Evolutionary conservation across 2,888 invertebrate species (phyloP).

Genomic region (Parnassius glacialis): DNA sequence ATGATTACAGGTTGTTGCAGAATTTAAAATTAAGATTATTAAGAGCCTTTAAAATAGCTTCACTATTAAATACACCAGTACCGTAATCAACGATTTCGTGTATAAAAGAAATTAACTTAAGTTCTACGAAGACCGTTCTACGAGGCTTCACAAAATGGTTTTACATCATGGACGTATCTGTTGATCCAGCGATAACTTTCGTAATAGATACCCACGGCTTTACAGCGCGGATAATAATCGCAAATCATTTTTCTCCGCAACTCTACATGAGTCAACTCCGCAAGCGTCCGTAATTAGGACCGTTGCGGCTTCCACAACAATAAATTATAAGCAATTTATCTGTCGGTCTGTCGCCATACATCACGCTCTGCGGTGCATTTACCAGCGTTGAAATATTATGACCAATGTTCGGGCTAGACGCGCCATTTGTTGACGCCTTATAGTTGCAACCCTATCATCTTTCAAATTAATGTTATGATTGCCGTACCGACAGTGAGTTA

Average conservation of each 20-base stretch:
- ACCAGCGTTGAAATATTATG: slow-evolving; percentile 72
- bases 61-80: no score
- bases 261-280: slow-evolving; percentile 44
- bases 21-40: no score
- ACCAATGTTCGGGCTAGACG: slow-evolving; percentile 51
- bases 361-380: slow-evolving; percentile 63
- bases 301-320: slow-evolving; percentile 64
- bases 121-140: not conserved
- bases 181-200: slow-evolving; percentile 18
- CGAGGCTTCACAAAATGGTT: not conserved
- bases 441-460: slow-evolving; percentile 31
- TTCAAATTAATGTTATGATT: slow-evolving; percentile 31
- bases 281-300: slow-evolving; percentile 65
- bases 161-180: slow-evolving; percentile 1
- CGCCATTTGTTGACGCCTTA: slow-evolving; percentile 51
- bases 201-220: slow-evolving; percentile 5
- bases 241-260: slow-evolving; percentile 39
- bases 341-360: slow-evolving; percentile 76
- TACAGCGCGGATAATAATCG: slow-evolving; percentile 32
- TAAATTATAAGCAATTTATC: slow-evolving; percentile 80
- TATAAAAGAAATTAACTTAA: slow-evolving; percentile 1
- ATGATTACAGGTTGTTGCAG: no score
- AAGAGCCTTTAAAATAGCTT: no score
- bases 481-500: slow-evolving; percentile 28
- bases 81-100: not conserved